phyloP scores from a whole-genome alignment of 2,888 invertebrate genomes.

The Plagiodera versicolora region DNA sequence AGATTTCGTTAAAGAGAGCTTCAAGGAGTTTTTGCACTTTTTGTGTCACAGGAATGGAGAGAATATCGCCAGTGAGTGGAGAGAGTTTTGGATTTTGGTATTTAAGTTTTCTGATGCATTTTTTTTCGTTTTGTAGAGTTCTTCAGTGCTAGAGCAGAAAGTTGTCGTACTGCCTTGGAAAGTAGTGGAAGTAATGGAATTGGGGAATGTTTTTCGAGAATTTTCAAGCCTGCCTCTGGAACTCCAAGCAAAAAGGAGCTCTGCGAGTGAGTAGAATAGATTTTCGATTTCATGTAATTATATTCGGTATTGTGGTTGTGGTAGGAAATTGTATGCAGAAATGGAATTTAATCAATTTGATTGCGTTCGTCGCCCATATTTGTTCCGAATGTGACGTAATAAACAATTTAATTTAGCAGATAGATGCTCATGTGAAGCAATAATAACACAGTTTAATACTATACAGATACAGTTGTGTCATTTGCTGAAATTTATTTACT shows the following conservation, averaged over 20 bases:
- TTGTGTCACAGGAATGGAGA: slow-evolving; percentile 32
- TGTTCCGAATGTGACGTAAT: neutral
- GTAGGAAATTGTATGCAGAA: neutral
- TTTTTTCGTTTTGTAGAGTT: slow-evolving; percentile 22
- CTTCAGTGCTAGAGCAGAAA: slow-evolving; percentile 16
- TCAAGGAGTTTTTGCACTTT: slow-evolving; percentile 32
- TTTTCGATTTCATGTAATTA: neutral
- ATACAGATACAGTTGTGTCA: no score
- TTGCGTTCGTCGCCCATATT: neutral
- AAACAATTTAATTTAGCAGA: neutral
- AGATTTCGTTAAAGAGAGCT: slow-evolving; percentile 24
- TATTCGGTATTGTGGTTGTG: no score
- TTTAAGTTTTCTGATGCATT: no score
- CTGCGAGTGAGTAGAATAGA: slow-evolving; percentile 27
- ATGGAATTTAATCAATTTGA: neutral
- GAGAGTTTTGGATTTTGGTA: neutral
- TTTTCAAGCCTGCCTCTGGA: slow-evolving; percentile 25
- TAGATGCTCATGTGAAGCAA: neutral
- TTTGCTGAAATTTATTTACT: no score
- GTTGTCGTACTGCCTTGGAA: slow-evolving; percentile 18
- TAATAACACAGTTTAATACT: no score
- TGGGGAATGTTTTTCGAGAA: slow-evolving; percentile 24
- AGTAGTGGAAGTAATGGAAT: slow-evolving; percentile 5
- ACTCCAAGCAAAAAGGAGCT: slow-evolving; percentile 21
- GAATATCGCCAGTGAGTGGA: slow-evolving; percentile 29